Percentiles rank a stretch among this genome's conserved stretches.
Evolutionary conservation across 2,888 invertebrate species (phyloP).

Genomic region (Cosmopolites sordidus): DNA sequence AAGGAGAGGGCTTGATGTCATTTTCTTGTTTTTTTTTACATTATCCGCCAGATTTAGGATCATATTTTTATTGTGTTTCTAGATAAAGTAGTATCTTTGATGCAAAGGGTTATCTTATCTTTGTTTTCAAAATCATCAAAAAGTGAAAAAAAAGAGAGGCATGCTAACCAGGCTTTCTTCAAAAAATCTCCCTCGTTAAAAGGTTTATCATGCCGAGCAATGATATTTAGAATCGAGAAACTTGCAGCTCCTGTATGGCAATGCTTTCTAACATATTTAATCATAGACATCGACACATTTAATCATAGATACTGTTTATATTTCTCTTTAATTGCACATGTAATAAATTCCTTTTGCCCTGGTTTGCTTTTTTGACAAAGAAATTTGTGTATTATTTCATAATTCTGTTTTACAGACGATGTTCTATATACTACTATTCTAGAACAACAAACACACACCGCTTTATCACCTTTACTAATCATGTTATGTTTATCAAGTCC

Average conservation of each 20-base stretch:
- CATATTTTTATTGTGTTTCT: too few relatives aligned
- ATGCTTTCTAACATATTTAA: conserved; percentile 29
- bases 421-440: conserved; percentile 31
- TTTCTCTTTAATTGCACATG: conserved; percentile 27
- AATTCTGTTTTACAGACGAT: conserved; percentile 30
- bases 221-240: conserved; percentile 26
- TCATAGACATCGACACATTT: too few relatives aligned
- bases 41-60: too few relatives aligned
- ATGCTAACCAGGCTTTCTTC: too few relatives aligned
- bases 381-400: conserved; percentile 29
- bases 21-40: too few relatives aligned
- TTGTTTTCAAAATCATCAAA: too few relatives aligned
- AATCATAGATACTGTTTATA: conserved; percentile 29
- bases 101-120: too few relatives aligned
- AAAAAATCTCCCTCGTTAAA: too few relatives aligned
- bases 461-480: conserved; percentile 37
- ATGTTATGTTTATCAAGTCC: conserved; percentile 35
- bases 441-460: conserved; percentile 37
- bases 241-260: conserved; percentile 28
- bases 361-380: conserved; percentile 22
- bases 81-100: too few relatives aligned
- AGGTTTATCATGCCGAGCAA: too few relatives aligned
- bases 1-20: too few relatives aligned
- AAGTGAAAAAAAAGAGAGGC: too few relatives aligned
- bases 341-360: conserved; percentile 31